These are phyloP conservation scores for Eupeodes luniger DNA, from an alignment of 2,888 invertebrate species.

Conservation along the genomic window DNA sequence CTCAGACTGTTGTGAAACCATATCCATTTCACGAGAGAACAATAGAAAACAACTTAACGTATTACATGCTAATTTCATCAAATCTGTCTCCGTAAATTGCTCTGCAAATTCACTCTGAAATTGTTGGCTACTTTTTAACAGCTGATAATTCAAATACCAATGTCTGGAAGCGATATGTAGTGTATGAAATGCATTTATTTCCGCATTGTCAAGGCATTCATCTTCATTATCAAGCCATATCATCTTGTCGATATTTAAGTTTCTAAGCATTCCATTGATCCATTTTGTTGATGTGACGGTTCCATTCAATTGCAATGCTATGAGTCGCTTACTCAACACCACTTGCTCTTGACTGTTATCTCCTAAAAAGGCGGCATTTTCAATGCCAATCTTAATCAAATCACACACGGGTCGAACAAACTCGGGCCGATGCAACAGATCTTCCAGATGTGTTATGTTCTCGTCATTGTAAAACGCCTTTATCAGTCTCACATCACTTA, in stretches of 20 bases:
- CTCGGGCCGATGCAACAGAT: constrained; percentile 80
- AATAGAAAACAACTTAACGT: constrained; percentile 81
- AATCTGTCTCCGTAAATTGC: not conserved
- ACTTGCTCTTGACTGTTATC: constrained; percentile 81
- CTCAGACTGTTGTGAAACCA: not conserved
- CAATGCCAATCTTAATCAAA: constrained; percentile 83
- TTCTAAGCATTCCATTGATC: constrained; percentile 79
- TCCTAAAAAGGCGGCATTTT: constrained; percentile 82
- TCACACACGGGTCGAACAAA: constrained; percentile 82
- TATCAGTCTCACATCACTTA: constrained; percentile 82
- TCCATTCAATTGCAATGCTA: constrained; percentile 81
- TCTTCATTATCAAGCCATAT: constrained; percentile 78
- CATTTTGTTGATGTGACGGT: constrained; percentile 79
- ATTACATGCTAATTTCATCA: constrained; percentile 72
- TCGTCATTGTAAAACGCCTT: constrained; percentile 83
- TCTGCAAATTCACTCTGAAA: constrained; percentile 81
- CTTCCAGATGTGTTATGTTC: constrained; percentile 82
- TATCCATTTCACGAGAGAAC: constrained; percentile 29
- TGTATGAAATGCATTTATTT: constrained; percentile 79
- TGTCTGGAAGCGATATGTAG: constrained; percentile 81
- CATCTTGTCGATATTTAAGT: constrained; percentile 66
- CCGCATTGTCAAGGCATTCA: constrained; percentile 76
- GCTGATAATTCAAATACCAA: constrained; percentile 83
- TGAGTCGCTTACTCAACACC: constrained; percentile 80
- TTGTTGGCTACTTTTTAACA: constrained; percentile 81